phyloP scores from a whole-genome alignment of 2,888 invertebrate genomes.

The Leptinotarsa tumamoca region DNA sequence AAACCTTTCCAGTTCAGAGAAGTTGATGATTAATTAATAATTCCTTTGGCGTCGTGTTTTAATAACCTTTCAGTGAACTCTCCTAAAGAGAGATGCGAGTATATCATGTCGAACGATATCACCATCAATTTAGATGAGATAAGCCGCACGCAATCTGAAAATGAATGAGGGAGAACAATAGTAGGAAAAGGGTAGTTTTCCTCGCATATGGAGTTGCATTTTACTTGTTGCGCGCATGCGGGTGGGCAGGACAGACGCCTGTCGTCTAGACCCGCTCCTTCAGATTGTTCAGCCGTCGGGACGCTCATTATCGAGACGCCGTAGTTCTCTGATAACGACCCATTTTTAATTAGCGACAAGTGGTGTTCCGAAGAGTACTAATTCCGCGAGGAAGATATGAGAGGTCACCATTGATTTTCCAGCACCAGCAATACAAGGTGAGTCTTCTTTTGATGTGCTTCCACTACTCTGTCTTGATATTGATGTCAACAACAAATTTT shows the following conservation, averaged over 20 bases:
- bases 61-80: conserved; percentile 13
- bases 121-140: conserved; percentile 17
- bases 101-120: conserved; percentile 18
- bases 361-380: conserved; percentile 25
- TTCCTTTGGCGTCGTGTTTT: neutral
- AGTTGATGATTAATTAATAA: neutral
- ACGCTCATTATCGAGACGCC: conserved; percentile 31
- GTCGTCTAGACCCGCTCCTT: conserved; percentile 32
- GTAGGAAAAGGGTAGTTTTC: conserved; percentile 20
- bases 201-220: conserved; percentile 19
- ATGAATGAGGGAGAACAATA: conserved; percentile 19
- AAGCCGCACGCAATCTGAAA: conserved; percentile 18
- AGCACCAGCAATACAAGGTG: conserved; percentile 27
- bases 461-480: conserved; percentile 12
- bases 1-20: neutral
- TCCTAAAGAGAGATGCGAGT: conserved; percentile 1
- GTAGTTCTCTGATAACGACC: conserved; percentile 30
- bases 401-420: conserved; percentile 28
- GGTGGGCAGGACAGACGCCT: conserved; percentile 29
- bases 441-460: conserved; percentile 13
- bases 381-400: conserved; percentile 24
- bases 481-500: neutral
- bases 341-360: conserved; percentile 32
- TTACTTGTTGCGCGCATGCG: conserved; percentile 42
- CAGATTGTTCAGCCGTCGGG: conserved; percentile 33